Evolutionary conservation across 1,140 invertebrate species (phyloP).

Genomic region (Trialeurodes vaporariorum): DNA sequence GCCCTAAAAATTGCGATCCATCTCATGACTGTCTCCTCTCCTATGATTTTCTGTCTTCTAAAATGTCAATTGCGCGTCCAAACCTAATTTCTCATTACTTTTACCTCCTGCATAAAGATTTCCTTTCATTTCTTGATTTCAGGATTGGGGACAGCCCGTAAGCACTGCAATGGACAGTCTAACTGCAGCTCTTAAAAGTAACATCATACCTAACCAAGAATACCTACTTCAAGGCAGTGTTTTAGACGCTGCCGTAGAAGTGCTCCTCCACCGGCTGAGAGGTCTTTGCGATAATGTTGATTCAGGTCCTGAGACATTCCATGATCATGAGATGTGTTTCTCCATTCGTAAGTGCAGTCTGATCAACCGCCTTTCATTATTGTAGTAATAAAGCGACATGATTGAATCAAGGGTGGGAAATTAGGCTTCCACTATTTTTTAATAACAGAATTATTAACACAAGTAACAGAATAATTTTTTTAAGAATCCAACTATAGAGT

Average conservation of each 20-base stretch:
- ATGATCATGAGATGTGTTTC: conserved; percentile 81
- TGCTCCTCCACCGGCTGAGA: conserved; percentile 77
- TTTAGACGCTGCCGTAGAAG: conserved; percentile 79
- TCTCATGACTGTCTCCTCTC: too few relatives aligned
- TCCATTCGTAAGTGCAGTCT: conserved; percentile 43
- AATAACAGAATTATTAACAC: background rate
- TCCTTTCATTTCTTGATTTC: background rate
- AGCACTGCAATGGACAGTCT: conserved; percentile 64
- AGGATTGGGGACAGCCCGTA: conserved; percentile 31
- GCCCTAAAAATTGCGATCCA: too few relatives aligned
- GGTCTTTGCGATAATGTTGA: conserved; percentile 92
- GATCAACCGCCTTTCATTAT: background rate
- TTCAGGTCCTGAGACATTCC: conserved; percentile 75
- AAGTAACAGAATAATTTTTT: too few relatives aligned
- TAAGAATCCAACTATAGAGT: too few relatives aligned
- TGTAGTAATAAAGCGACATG: too few relatives aligned
- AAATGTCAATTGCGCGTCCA: too few relatives aligned
- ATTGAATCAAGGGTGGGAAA: too few relatives aligned
- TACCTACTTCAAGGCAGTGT: conserved; percentile 40
- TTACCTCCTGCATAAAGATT: too few relatives aligned
- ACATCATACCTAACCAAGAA: conserved; percentile 64
- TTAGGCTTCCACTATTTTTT: background rate
- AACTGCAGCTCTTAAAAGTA: conserved; percentile 59
- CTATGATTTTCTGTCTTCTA: too few relatives aligned
- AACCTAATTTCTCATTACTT: too few relatives aligned